These are phyloP conservation scores for Phoenicopterus ruber DNA, from an alignment of 2,113 vertebrate genomes.

Conservation along the genomic window DNA sequence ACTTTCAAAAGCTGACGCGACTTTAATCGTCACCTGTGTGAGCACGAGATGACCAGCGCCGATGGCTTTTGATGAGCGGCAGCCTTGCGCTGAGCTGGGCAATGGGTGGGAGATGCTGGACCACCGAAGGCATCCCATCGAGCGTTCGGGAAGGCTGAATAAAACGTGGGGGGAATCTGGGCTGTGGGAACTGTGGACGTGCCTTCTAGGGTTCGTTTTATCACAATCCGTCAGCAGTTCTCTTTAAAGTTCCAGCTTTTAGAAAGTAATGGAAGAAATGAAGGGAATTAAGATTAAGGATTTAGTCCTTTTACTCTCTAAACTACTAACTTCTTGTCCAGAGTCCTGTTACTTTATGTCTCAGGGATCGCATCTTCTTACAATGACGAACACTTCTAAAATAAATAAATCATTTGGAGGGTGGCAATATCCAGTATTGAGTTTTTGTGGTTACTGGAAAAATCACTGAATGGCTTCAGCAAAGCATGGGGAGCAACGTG, in stretches of 20 bases:
- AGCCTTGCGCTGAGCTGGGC: accelerated
- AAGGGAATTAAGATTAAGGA: not conserved
- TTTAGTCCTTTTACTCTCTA: not conserved
- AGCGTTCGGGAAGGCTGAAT: not conserved
- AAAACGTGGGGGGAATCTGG: not conserved
- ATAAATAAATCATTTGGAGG: not conserved
- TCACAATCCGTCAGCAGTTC: not conserved
- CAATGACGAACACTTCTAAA: not conserved
- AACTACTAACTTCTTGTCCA: not conserved
- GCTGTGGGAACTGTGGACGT: not conserved
- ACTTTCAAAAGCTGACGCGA: not conserved
- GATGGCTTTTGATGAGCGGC: not conserved
- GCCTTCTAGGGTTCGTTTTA: not conserved
- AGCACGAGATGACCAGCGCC: accelerated
- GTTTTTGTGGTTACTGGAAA: not conserved
- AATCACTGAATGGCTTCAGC: not conserved
- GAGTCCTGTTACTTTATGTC: not conserved
- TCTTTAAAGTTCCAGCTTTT: not conserved
- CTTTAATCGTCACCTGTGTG: not conserved
- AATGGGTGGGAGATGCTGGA: not conserved
- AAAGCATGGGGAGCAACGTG: not conserved
- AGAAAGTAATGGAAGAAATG: not conserved
- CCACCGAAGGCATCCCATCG: not conserved
- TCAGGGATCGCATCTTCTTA: not conserved
- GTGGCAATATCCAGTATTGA: not conserved